Conservation (phyloP, 2,113 vertebrate genomes). For the Dicentrarchus labrax region DNA sequence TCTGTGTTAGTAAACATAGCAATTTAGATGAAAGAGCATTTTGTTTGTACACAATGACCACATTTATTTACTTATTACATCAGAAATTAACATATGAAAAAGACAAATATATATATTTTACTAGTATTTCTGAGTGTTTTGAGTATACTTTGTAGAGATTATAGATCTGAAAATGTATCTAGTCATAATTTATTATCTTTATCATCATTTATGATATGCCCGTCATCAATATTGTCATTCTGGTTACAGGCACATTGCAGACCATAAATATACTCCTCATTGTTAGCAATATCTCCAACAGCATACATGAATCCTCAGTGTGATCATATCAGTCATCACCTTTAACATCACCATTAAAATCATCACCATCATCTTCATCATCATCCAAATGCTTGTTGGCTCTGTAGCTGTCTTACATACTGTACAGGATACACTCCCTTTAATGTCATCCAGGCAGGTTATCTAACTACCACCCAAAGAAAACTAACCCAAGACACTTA, state of each 20-base stretch:
- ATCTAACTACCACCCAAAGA: constrained; percentile 28
- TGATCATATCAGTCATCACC: neutral
- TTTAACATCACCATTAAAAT: neutral
- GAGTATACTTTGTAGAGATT: too few species aligned
- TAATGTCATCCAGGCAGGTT: constrained; percentile 10
- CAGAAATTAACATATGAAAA: neutral
- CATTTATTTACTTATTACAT: too few species aligned
- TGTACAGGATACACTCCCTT: neutral
- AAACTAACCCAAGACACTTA: constrained; percentile 24
- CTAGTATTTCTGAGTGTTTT: neutral
- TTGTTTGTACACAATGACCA: neutral
- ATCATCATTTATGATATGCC: neutral
- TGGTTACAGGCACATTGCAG: neutral
- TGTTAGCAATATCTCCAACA: neutral
- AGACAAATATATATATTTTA: neutral
- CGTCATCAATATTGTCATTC: neutral
- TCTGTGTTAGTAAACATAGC: neutral
- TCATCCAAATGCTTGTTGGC: constrained; percentile 1
- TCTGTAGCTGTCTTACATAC: constrained; percentile 15
- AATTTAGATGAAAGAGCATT: neutral
- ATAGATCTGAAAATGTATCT: neutral
- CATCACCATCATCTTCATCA: neutral
- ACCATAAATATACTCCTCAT: neutral
- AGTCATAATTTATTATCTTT: neutral
- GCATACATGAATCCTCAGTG: neutral